Conservation (phyloP, 2,888 invertebrate genomes). For the Nephrotoma guestfalica region DNA sequence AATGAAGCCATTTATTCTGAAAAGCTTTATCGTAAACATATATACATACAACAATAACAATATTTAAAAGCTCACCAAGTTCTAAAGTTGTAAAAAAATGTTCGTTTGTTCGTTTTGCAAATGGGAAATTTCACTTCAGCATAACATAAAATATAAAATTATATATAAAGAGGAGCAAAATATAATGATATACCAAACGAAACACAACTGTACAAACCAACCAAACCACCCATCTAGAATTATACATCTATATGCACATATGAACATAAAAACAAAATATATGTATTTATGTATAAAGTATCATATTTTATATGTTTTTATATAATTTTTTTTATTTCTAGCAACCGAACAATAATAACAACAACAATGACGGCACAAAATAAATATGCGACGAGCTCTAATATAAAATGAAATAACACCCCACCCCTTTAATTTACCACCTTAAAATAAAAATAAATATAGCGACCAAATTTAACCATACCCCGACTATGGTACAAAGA, state of each 20-base stretch:
- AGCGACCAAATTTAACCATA: not conserved
- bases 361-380: not conserved
- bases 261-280: not conserved
- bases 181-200: not conserved
- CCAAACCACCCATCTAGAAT: not conserved
- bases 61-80: not conserved
- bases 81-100: not conserved
- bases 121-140: not conserved
- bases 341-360: not conserved
- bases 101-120: not conserved
- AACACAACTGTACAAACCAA: not conserved
- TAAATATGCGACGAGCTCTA: not conserved
- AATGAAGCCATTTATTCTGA: not conserved
- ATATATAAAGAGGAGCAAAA: not conserved
- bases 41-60: not conserved
- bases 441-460: not conserved
- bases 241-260: conserved; percentile 2
- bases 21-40: not conserved
- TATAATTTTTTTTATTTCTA: not conserved
- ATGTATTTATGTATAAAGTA: conserved; percentile 1
- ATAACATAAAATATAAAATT: not conserved
- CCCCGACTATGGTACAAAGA: not conserved
- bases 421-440: not conserved
- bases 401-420: not conserved
- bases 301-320: not conserved